These are phyloP conservation scores for Branchellion lobata DNA, from an alignment of 2,888 invertebrate genomes.

Conservation along the genomic window DNA sequence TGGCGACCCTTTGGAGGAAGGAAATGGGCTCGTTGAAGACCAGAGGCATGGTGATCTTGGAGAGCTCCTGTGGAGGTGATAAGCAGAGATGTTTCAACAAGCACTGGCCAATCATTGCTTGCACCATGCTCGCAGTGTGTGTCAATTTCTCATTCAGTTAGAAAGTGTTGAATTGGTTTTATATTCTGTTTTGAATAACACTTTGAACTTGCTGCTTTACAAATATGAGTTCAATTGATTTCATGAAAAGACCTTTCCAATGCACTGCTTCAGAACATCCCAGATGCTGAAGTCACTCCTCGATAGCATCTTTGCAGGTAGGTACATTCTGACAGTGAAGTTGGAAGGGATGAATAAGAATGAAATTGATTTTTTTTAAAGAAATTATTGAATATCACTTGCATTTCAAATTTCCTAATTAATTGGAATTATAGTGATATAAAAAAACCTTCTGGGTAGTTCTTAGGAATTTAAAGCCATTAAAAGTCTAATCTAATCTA, in stretches of 20 bases:
- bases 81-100: neutral
- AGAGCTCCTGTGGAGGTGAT: conserved; percentile 70
- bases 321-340: conserved; percentile 58
- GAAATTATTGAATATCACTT: too few relatives aligned
- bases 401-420: too few relatives aligned
- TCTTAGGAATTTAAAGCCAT: too few relatives aligned
- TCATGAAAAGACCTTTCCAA: conserved; percentile 64
- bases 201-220: neutral
- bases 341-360: too few relatives aligned
- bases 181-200: neutral
- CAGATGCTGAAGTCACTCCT: conserved; percentile 76
- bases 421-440: too few relatives aligned
- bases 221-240: too few relatives aligned
- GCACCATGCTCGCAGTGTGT: too few relatives aligned
- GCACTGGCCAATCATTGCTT: neutral
- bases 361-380: too few relatives aligned
- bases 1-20: conserved; percentile 89
- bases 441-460: too few relatives aligned
- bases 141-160: too few relatives aligned
- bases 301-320: conserved; percentile 64
- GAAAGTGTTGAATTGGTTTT: too few relatives aligned
- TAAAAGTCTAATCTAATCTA: too few relatives aligned
- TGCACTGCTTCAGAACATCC: conserved; percentile 86
- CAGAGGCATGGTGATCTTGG: conserved; percentile 94
- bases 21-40: conserved; percentile 93